These are phyloP conservation scores for Centropristis striata DNA, from an alignment of 2,113 vertebrate species.

Conservation along the genomic window DNA sequence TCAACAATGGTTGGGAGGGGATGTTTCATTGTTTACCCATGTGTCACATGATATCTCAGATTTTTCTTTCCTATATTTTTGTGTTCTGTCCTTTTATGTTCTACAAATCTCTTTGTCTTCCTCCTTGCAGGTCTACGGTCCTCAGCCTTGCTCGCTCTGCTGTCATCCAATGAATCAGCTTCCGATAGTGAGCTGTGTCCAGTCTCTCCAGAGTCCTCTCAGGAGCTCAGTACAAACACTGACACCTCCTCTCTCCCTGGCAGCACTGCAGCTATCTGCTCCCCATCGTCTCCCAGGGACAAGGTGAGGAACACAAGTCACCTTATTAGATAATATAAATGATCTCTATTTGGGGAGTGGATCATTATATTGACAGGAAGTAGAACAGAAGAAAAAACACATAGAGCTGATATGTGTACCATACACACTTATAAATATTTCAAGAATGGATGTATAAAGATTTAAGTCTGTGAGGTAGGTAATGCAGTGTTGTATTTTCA, in stretches of 20 bases:
- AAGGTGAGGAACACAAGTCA: constrained; percentile 67
- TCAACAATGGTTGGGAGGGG: too few species aligned
- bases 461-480: background rate
- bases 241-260: constrained; percentile 83
- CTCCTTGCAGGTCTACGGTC: constrained; percentile 89
- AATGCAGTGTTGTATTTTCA: too few species aligned
- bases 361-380: background rate
- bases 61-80: background rate
- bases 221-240: constrained; percentile 81
- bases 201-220: constrained; percentile 70
- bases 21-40: background rate
- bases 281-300: constrained; percentile 79
- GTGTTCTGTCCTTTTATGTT: background rate
- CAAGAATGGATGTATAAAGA: background rate
- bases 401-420: background rate
- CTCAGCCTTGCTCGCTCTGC: constrained; percentile 90
- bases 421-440: background rate
- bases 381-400: background rate
- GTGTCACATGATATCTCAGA: background rate
- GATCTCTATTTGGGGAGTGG: background rate
- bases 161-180: constrained; percentile 88
- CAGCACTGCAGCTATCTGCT: constrained; percentile 84
- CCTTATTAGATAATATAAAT: background rate
- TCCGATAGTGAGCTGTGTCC: constrained; percentile 80
- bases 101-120: background rate